These are phyloP conservation scores for Pterostichus madidus DNA, from an alignment of 2,888 invertebrate species.

Conservation along the genomic window DNA sequence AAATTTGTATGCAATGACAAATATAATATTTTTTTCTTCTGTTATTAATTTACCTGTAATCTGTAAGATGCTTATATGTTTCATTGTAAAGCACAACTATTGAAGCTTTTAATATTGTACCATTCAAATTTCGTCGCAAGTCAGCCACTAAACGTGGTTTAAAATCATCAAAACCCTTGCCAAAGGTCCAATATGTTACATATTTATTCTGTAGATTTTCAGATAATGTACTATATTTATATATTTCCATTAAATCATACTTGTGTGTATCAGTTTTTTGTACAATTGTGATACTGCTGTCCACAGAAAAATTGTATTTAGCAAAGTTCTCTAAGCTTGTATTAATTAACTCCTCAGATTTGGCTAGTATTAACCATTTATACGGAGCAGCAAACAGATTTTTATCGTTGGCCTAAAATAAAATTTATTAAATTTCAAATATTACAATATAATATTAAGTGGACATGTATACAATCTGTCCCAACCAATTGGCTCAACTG, in stretches of 20 bases:
- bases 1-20: too few species aligned
- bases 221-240: constrained; percentile 23
- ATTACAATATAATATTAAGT: background rate
- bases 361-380: constrained; percentile 38
- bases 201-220: constrained; percentile 42
- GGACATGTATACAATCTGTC: too few species aligned
- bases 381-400: constrained; percentile 31
- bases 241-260: constrained; percentile 28
- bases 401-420: constrained; percentile 21
- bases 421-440: background rate
- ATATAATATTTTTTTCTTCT: too few species aligned
- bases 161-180: constrained; percentile 66
- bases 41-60: constrained; percentile 73
- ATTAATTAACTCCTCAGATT: background rate
- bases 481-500: too few species aligned
- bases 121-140: constrained; percentile 71
- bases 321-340: background rate
- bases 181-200: constrained; percentile 67
- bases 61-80: constrained; percentile 76
- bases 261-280: background rate
- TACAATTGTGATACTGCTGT: constrained; percentile 29
- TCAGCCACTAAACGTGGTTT: constrained; percentile 68
- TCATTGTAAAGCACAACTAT: constrained; percentile 75
- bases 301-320: constrained; percentile 16
- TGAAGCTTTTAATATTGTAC: constrained; percentile 71